Base-by-base conservation (phyloP, 2,888 invertebrate genomes). In the Agonopterix alstromeriana region DNA sequence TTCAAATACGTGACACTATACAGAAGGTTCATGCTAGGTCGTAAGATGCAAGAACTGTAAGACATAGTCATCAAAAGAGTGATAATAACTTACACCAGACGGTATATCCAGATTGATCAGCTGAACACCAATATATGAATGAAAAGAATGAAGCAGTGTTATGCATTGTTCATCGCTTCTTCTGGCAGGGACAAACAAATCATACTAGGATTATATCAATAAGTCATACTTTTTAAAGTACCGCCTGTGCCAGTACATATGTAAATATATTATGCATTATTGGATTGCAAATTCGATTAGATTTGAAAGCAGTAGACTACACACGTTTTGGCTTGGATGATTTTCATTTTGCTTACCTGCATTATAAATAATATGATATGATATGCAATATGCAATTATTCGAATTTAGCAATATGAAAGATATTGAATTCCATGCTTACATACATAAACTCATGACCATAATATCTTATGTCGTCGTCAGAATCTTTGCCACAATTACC, bases 131-230 rank as follows among this genome's bases (percentile, higher is more conserved):
- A 17, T 17, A 17, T 27, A 5, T 27, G 27, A 27, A 27, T 27
- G 27, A 27, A 27, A 27, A 7, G 27, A 27, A 27, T 27, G 27
- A 27, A 27, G 7, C 27, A 27, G 27, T 27, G 27, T 27, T 38
- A 38, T 38, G 38, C 38, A 38, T n/a, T 38, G 10, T 38, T 38
- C 9, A n/a, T 38, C 42, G 50, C 51, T 54, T 56, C 69, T 71
- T 65, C 68, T 69, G 65, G 56, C 63, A 68, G 65, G 66, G 65
- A 63, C 68, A 65, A 27, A 27, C 27, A 27, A 27, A 27, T 27
- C 27, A 27, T 27, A 27, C 27, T 27, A 27, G 27, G 9, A 45
- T 52, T 36, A 53, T 48, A 46, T 27, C 27, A 43, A 7, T 12
- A 10, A 27, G 59, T 61, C 63, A 64, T 68, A 67, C 61, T 67